Evolutionary conservation across 2,888 invertebrate genomes (phyloP), one percentile per base, ranked within the genome.

Genomic region (Drosophila macrothrix): DNA sequence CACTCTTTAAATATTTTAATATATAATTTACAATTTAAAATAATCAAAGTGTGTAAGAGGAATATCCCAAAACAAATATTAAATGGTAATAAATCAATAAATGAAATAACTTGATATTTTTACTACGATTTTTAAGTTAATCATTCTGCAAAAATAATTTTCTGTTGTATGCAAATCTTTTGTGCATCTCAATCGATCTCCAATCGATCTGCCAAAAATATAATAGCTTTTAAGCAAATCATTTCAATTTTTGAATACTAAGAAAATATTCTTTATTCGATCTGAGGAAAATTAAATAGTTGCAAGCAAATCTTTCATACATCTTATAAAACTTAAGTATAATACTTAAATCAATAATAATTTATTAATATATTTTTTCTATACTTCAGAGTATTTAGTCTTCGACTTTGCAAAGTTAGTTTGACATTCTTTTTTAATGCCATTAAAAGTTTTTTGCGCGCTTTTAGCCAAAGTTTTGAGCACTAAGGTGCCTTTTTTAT

Each of bases 381-480:
- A 37, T 1, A 4, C 1, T 12, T 35, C 4, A 67, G 67, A 41
- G 68, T 70, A 70, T 70, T 70, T 16, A 0, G 0, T 12, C 28
- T 16, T 35, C 71, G 50, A 28, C 31, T 37, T 6, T 55, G 3
- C 2, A n/a, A 2, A 12, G 5, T 4, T 25, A 9, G 0, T 6
- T 25, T 37, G 22, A n/a, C 31, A 49, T 35, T 63, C 28, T 75
- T 82, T 82, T 90, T 90, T 91, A 90, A 91, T 91, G 85, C 86
- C 91, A 92, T 92, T 92, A 92, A 91, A 92, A 92, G 84, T 92
- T 91, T 46, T 83, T 82, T 72, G 73, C 53, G 72, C 64, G 76
- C 78, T 82, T 80, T 81, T 72, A 63, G 71, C 67, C 67, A 79
- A 84, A 84, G 82, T 83, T 80, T 84, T 66, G 33, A 52, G 78